phyloP scores from a whole-genome alignment of 2,797 vertebrate genomes.

The Meriones psammophilus region DNA sequence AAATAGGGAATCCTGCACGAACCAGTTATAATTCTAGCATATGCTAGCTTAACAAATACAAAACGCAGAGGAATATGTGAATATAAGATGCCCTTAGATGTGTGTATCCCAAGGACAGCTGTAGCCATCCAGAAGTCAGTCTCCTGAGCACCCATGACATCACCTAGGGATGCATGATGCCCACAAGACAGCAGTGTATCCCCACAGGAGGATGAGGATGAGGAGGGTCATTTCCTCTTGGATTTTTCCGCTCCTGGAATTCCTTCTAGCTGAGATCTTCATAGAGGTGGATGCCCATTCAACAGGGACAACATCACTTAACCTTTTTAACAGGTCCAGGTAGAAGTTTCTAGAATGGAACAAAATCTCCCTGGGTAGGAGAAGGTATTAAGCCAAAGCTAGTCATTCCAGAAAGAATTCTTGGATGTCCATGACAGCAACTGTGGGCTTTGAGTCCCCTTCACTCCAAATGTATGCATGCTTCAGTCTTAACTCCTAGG shows the following conservation, averaged over 20 bases:
- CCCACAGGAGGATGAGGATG: background rate
- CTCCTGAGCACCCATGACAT: background rate
- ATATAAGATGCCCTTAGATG: background rate
- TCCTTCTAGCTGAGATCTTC: background rate
- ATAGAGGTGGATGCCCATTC: background rate
- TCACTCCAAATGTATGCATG: background rate
- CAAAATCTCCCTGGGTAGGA: background rate
- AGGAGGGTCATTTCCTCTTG: background rate
- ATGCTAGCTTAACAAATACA: background rate
- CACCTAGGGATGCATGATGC: background rate
- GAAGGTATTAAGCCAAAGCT: background rate
- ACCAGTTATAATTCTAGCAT: too few relatives aligned
- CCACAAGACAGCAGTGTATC: background rate
- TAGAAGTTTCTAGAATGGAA: background rate
- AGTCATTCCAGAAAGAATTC: background rate
- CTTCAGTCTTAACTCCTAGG: background rate
- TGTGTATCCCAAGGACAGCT: background rate
- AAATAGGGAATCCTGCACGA: background rate
- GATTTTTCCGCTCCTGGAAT: background rate
- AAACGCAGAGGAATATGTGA: background rate
- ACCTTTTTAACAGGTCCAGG: too few relatives aligned
- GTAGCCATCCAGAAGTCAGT: background rate
- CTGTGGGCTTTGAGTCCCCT: background rate
- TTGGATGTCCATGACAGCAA: background rate
- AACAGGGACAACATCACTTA: background rate